Evolutionary conservation across 1,140 invertebrate species (phyloP), one percentile per base, ranked within the genome.

Genomic region (Sminthurides bifidus): DNA sequence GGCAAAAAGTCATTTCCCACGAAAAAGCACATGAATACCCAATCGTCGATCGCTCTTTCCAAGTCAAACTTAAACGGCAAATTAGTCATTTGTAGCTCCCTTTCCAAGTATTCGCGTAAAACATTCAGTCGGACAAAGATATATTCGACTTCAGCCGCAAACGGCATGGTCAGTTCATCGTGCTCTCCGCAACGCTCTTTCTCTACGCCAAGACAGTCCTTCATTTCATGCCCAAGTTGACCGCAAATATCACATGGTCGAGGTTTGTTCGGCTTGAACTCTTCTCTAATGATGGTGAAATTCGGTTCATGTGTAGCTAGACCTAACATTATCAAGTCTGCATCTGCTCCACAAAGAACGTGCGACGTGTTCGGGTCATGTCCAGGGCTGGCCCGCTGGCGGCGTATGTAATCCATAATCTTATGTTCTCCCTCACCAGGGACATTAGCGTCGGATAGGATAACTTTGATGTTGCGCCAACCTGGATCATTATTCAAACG

Each of bases 1-100:
- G 96, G 96, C 62, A 99, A 72, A 71, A 99, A 99, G 76, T 99
- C 96, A 74, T 99, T 99, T 38, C 96, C 96, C 53, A 99, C 96
- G 75, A 99, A 99, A 74, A 99, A 99, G 73, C 96, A 98, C 92
- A 99, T 97, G 70, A 99, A 98, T 0, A 98, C 94, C 94, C 95
- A 99, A 74, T 99, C 96, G 72, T 99, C 96, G 2, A 96, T 69
- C 1, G 81, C 90, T 57, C 91, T 73, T 68, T 96, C 88, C 68
- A 91, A 89, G 65, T 88, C 84, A 69, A 88, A 91, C 41, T 79
- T 73, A 69, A 98, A 98, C 1, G 93, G 92, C 15, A 98, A 75
- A 72, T 90, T 89, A 0, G 86, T 86, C 88, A 98, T 96, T 52
- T 77, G 70, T 31, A 98, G 74, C 63, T 96, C 94, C 71, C 79